Evolutionary conservation across 2,113 vertebrate genomes (phyloP).

Genomic region (Grammomys dolichurus): DNA sequence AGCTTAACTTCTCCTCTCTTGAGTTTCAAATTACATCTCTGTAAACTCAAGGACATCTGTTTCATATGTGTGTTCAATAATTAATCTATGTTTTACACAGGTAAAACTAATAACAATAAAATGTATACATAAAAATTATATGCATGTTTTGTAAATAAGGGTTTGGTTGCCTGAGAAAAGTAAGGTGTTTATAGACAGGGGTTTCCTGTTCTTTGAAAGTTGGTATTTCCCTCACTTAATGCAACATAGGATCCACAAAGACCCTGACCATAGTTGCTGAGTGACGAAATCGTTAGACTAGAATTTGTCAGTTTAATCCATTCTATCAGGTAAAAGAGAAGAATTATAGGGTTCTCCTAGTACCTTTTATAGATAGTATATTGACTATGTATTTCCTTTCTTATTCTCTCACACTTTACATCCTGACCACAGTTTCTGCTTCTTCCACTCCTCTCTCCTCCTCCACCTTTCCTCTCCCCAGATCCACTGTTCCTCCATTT

Average conservation of each 20-base stretch:
- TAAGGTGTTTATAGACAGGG: background rate
- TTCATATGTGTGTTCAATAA: background rate
- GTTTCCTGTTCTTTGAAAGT: background rate
- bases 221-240: background rate
- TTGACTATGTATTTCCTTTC: background rate
- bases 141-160: background rate
- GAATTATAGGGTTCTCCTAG: background rate
- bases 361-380: background rate
- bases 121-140: background rate
- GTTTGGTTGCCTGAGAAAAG: background rate
- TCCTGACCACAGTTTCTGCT: background rate
- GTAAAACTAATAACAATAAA: background rate
- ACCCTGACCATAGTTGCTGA: background rate
- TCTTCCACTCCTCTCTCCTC: background rate
- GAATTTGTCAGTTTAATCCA: background rate
- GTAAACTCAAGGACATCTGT: background rate
- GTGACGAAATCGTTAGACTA: conserved; percentile 6
- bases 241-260: background rate
- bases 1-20: background rate
- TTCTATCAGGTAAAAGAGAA: background rate
- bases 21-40: background rate
- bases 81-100: background rate
- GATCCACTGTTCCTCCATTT: background rate
- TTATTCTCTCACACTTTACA: background rate
- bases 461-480: background rate